A percentile compares a stretch with the other conserved stretches of the same genome.
Evolutionary conservation across 37 sponge, comb jelly and placozoan species (phyloP).

Genomic region (Chondrilla cf. caribensis): DNA sequence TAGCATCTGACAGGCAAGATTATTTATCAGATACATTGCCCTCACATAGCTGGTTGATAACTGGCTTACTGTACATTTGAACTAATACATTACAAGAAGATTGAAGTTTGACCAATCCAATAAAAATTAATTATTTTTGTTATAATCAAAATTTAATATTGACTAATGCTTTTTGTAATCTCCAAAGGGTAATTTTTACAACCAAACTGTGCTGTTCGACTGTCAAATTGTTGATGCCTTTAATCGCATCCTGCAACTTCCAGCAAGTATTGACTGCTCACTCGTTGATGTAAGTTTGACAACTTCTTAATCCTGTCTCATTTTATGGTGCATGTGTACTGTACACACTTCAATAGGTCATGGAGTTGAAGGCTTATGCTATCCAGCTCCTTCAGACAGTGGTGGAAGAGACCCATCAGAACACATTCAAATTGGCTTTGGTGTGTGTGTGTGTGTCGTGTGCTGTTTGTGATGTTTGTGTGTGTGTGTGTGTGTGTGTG

Average conservation of each 20-base stretch:
- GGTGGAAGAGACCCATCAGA: constrained; percentile 35
- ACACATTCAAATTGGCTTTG: constrained; percentile 12
- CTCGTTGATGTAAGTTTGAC: not conserved
- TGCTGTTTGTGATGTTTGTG: not conserved
- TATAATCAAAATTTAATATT: too few relatives aligned
- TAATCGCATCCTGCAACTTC: constrained; percentile 32
- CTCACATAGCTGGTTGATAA: too few relatives aligned
- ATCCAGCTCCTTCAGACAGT: constrained; percentile 34
- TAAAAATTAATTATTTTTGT: too few relatives aligned
- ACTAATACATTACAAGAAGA: too few relatives aligned
- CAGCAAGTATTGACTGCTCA: not conserved
- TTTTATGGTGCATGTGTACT: too few relatives aligned
- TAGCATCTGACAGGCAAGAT: too few relatives aligned
- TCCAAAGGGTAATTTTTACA: constrained; percentile 54
- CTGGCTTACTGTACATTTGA: too few relatives aligned
- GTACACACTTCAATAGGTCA: not conserved
- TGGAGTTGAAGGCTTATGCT: constrained; percentile 35
- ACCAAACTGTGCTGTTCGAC: constrained; percentile 49
- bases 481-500: not conserved
- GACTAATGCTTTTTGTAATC: too few relatives aligned
- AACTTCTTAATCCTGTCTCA: not conserved
- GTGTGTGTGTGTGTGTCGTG: not conserved
- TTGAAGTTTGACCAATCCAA: too few relatives aligned
- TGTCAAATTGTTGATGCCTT: constrained; percentile 43
- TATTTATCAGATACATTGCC: too few relatives aligned